Conservation (phyloP, 2,888 invertebrate genomes). For the Ptilodon capucinus region DNA sequence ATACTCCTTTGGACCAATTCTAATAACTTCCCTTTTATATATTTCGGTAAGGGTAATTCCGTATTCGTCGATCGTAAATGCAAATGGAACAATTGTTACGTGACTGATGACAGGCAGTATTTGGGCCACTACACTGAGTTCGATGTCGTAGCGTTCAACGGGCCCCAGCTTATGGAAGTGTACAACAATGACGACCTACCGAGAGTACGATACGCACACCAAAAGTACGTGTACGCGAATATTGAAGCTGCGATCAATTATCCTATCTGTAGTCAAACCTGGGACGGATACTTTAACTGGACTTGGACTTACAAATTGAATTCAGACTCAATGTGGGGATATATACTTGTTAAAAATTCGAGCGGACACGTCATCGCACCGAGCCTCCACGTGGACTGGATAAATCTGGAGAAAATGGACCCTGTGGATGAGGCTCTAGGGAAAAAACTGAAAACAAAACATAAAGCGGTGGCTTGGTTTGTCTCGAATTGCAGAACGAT, state of each 20-base stretch:
- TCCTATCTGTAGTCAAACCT: constrained; percentile 45
- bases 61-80: constrained; percentile 53
- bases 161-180: constrained; percentile 43
- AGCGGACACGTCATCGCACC: constrained; percentile 52
- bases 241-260: constrained; percentile 57
- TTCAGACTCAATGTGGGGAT: constrained; percentile 61
- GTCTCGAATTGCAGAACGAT: constrained; percentile 56
- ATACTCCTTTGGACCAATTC: constrained; percentile 62
- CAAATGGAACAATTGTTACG: constrained; percentile 56
- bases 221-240: constrained; percentile 62
- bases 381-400: constrained; percentile 43
- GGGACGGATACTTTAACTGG: constrained; percentile 64
- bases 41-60: constrained; percentile 50
- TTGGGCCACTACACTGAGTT: constrained; percentile 48
- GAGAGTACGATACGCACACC: constrained; percentile 34
- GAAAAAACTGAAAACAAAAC: constrained; percentile 38
- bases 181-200: constrained; percentile 39
- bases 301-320: constrained; percentile 68
- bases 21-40: constrained; percentile 46
- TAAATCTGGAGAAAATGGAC: constrained; percentile 34
- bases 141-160: constrained; percentile 58
- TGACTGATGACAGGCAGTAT: constrained; percentile 48
- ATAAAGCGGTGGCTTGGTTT: constrained; percentile 58
- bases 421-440: constrained; percentile 32
- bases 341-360: constrained; percentile 48